phyloP scores from a whole-genome alignment of 2,797 vertebrate species.

The Poecilia velifera region DNA sequence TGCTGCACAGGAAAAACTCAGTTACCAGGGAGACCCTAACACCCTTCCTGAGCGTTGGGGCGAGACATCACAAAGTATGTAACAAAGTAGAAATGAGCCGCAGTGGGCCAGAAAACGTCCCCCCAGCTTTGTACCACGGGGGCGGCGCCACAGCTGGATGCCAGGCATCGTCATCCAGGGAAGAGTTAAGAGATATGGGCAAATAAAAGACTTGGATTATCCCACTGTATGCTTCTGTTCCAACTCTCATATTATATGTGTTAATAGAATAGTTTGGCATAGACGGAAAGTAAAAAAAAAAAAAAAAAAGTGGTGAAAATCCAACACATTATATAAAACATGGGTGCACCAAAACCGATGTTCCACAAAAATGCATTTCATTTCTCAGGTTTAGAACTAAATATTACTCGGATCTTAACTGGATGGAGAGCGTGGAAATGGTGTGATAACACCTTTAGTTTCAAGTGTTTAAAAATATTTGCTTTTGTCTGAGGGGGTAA shows the following conservation, averaged over 20 bases:
- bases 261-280: background rate
- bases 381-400: background rate
- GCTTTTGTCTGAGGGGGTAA: background rate
- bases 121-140: conserved; percentile 28
- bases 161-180: conserved; percentile 47
- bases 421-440: background rate
- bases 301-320: background rate
- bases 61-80: conserved; percentile 57
- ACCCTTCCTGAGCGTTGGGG: conserved; percentile 51
- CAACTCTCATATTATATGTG: background rate
- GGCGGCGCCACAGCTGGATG: conserved; percentile 31
- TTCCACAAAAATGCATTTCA: background rate
- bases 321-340: no score
- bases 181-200: conserved; percentile 21
- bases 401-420: background rate
- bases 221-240: background rate
- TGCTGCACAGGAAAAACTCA: conserved; percentile 56
- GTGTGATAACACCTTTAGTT: background rate
- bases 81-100: conserved; percentile 61
- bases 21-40: conserved; percentile 66
- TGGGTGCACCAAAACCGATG: no score
- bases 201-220: background rate
- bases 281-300: background rate
- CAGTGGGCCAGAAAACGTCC: conserved; percentile 53
- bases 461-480: background rate